Evolutionary conservation across 2,888 invertebrate genomes (phyloP).

Genomic region (Myathropa florea): DNA sequence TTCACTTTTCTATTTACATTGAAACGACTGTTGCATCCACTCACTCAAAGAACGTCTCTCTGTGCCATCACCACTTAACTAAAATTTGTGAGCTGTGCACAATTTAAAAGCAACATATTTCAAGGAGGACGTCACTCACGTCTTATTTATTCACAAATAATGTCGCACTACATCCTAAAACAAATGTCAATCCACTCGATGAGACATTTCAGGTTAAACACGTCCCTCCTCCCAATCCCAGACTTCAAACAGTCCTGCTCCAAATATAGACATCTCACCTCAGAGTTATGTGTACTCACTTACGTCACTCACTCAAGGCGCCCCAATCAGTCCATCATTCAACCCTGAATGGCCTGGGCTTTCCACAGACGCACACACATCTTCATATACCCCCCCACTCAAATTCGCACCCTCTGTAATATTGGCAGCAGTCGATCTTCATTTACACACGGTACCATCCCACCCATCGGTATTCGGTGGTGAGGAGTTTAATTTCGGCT

Average conservation of each 20-base stretch:
- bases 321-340: background rate
- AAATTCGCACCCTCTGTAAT: background rate
- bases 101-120: background rate
- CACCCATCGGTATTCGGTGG: background rate
- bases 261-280: background rate
- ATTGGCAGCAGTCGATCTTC: slow-evolving; percentile 48
- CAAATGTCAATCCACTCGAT: background rate
- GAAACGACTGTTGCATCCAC: too few relatives aligned
- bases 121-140: background rate
- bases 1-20: too few relatives aligned
- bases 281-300: background rate
- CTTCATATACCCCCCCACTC: background rate
- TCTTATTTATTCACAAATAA: background rate
- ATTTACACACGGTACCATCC: slow-evolving; percentile 28
- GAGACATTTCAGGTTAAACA: background rate
- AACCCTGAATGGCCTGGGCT: background rate
- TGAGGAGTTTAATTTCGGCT: slow-evolving; percentile 28
- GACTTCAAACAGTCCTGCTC: background rate
- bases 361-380: background rate
- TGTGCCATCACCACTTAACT: background rate
- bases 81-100: too few relatives aligned
- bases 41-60: too few relatives aligned
- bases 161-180: background rate
- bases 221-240: background rate
- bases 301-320: background rate